Evolutionary conservation across 1,140 invertebrate species (phyloP), one percentile per base, ranked within the genome.

Genomic region (Drosophila subobscura): DNA sequence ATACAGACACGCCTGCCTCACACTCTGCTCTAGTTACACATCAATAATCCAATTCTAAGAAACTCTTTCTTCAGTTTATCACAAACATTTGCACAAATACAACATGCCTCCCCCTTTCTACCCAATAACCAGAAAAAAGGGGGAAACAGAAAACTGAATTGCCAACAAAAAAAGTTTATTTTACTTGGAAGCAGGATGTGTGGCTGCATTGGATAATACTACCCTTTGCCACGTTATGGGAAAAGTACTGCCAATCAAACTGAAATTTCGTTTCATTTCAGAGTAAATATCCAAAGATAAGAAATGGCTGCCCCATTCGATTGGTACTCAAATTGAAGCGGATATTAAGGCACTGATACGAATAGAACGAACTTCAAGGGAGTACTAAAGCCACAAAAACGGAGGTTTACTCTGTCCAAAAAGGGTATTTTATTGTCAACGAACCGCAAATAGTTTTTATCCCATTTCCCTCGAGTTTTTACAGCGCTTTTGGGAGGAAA

Each of bases 341-440:
- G 10, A 37, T 37, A 37, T 37, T 37, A 12, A 10, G 10, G 33
- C 33, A 37, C 3, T 37, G 12, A 12, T 37, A 37, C 8, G 29
- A 33, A 3, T 33, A 33, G 8, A 33, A 10, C 2, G 2, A 10
- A 3, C 8, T 0, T 1, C 33, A 12, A 3, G 33, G 4, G 33
- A 12, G 10, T 10, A 33, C 8, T 7, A 33, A 7, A 3, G 8
- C 29, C 29, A n/a, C 29, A 61, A 25, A 45, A 37, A 52, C 10
- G 45, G 33, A 44, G 37, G 37, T 64, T 45, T 25, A 66, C 49
- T 54, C 6, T 49, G 3, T 8, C 40, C 52, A 70, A 49, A 70
- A 74, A 74, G 60, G 40, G 60, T 64, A 74, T 74, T 74, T 74
- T 57, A 74, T 74, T 74, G 72, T 74, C 60, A 74, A 53, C 47